Evolutionary conservation across 2,797 vertebrate species (phyloP).

Genomic region (Numenius phaeopus): DNA sequence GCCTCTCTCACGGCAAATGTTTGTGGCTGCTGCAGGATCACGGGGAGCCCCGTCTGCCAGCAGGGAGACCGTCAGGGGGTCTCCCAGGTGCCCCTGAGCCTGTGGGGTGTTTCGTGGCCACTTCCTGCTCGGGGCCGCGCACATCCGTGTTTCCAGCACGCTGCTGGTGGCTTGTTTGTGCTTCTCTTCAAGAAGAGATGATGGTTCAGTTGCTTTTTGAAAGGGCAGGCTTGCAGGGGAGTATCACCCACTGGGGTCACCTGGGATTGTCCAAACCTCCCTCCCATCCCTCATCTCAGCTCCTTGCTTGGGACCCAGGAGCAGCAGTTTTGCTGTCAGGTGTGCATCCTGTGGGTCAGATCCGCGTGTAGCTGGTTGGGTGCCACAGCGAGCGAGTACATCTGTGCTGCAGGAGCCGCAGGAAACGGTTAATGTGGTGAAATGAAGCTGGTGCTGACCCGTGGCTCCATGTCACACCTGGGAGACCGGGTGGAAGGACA

Average conservation of each 20-base stretch:
- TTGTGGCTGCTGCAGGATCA: neutral
- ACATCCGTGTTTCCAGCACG: fast-evolving
- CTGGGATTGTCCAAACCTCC: neutral
- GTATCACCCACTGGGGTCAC: fast-evolving
- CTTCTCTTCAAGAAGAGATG: neutral
- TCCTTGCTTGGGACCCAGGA: neutral
- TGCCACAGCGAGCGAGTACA: fast-evolving
- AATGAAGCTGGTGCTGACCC: neutral
- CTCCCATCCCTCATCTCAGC: neutral
- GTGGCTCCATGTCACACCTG: fast-evolving
- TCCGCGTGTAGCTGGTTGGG: neutral
- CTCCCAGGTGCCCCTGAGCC: fast-evolving
- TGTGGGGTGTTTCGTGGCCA: fast-evolving
- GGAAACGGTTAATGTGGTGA: neutral
- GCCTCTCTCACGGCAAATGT: neutral
- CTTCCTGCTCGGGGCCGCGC: neutral
- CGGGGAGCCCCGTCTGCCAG: fast-evolving
- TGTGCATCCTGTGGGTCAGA: fast-evolving
- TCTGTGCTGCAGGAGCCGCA: neutral
- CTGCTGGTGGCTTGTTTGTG: too few species aligned
- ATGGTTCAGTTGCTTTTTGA: neutral
- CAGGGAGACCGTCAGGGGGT: fast-evolving
- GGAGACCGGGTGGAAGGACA: neutral
- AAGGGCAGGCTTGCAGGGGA: neutral
- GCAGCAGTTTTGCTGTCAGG: neutral